Evolutionary conservation across 2,797 vertebrate genomes (phyloP), one percentile per base, ranked within the genome.

Genomic region (Eulemur rubriventer): DNA sequence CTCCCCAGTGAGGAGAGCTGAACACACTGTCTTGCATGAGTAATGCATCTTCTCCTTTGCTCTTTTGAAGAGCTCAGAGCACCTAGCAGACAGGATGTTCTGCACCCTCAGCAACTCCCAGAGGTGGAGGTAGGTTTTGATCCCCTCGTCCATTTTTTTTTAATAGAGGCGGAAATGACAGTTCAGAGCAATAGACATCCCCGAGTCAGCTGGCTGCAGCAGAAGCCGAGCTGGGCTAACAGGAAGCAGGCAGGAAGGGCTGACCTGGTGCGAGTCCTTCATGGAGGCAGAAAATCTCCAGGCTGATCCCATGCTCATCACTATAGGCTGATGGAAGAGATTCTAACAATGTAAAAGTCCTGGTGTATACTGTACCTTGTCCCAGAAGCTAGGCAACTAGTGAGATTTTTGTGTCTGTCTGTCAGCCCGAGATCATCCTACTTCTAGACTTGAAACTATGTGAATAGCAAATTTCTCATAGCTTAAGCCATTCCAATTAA

Each of bases 111-210:
- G 33, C 80, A 67, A n/a, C 90, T 91, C 91, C 92, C 95, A 8
- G n/a, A 95, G 48, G 70, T 72, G 65, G 83, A 97, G 57, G 83
- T 93, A 81, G 92, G 79, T 91, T 97, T 96, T 94, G 86, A 96
- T 96, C 63, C 57, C 55, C 2, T 48, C 28, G 63, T 24, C 84
- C 30, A 65, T 92, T 83, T 96, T 59, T 89, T 92, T 92, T 35
- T 3, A 94, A 79, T 79, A 92, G 94, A 87, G 43, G 78, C 87
- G 75, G 80, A 89, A 95, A 93, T 76, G 82, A 96, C 73, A 96
- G 57, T 79, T 65, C 57, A 57, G 57, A 96, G 89, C 90, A 79
- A 67, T 70, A 63, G 46, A 89, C 93, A 50, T 65, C 78, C 82
- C 35, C 41, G 63, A 95, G 57, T 81, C 72, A 79, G 41, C 63